phyloP scores from a whole-genome alignment of 2,888 invertebrate species.

The Agapostemon virescens region DNA sequence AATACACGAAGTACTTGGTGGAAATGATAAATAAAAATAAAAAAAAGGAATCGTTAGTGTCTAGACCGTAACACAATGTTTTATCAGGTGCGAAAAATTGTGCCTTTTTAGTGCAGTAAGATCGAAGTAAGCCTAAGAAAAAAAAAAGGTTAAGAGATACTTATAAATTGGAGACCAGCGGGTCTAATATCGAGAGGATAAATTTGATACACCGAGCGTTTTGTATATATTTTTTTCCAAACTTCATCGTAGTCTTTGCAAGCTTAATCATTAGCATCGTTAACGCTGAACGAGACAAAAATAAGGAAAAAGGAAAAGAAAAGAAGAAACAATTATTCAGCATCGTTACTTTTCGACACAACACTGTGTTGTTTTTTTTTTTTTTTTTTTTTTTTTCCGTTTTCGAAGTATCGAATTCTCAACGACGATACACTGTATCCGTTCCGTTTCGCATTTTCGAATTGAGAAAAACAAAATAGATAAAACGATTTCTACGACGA shows the following conservation, averaged over 20 bases:
- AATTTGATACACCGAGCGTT: constrained; percentile 55
- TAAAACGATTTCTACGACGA: constrained; percentile 29
- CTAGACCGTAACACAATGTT: constrained; percentile 73
- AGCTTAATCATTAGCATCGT: constrained; percentile 49
- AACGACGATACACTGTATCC: constrained; percentile 10
- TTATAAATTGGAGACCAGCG: constrained; percentile 67
- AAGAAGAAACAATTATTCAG: constrained; percentile 37
- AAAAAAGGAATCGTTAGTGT: constrained; percentile 65
- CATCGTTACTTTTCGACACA: constrained; percentile 37
- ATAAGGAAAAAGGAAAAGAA: no score
- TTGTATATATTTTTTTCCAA: constrained; percentile 56
- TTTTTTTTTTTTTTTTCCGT: no score
- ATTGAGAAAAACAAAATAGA: no score
- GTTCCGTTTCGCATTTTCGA: constrained; percentile 17
- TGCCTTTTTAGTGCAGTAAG: constrained; percentile 80
- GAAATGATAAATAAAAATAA: constrained; percentile 37
- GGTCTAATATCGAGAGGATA: constrained; percentile 66
- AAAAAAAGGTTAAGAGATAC: constrained; percentile 70
- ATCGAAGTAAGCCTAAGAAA: constrained; percentile 78
- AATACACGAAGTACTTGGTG: constrained; percentile 39
- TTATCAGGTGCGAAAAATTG: constrained; percentile 78
- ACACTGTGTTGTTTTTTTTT: constrained; percentile 20
- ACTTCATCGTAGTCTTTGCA: constrained; percentile 49
- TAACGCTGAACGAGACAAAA: constrained; percentile 53
- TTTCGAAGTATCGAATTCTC: constrained; percentile 19